Evolutionary conservation across 2,888 invertebrate genomes (phyloP).

Genomic region (Heteropelma amictum): DNA sequence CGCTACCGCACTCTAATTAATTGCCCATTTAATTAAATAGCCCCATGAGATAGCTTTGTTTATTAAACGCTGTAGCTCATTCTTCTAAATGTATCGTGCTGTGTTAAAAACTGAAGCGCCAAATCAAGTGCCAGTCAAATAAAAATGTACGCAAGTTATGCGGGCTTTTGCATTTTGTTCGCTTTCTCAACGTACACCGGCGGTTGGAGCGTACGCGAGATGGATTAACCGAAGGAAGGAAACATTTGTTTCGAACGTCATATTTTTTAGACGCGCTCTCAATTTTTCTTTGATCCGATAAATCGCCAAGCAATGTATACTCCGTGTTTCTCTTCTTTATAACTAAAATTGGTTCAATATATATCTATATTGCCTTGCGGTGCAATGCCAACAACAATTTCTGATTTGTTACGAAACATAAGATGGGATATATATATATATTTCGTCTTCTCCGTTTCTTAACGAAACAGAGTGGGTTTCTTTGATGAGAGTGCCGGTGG

Average conservation of each 20-base stretch:
- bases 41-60: too few species aligned
- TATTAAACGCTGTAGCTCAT: too few species aligned
- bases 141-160: too few species aligned
- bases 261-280: not conserved
- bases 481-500: conserved; percentile 37
- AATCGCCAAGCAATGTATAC: not conserved
- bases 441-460: not conserved
- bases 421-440: not conserved
- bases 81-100: too few species aligned
- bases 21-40: too few species aligned
- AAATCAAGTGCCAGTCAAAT: too few species aligned
- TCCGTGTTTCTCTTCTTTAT: not conserved
- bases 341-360: not conserved
- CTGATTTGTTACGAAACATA: not conserved
- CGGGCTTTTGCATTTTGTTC: too few species aligned
- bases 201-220: too few species aligned
- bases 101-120: too few species aligned
- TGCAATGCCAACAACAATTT: not conserved
- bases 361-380: not conserved
- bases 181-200: too few species aligned
- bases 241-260: not conserved
- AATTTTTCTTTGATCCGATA: not conserved
- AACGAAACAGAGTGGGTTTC: not conserved
- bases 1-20: too few species aligned
- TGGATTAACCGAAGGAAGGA: too few species aligned